These are phyloP conservation scores for Pelochelys cantorii DNA, from an alignment of 2,797 vertebrate species.

Conservation along the genomic window DNA sequence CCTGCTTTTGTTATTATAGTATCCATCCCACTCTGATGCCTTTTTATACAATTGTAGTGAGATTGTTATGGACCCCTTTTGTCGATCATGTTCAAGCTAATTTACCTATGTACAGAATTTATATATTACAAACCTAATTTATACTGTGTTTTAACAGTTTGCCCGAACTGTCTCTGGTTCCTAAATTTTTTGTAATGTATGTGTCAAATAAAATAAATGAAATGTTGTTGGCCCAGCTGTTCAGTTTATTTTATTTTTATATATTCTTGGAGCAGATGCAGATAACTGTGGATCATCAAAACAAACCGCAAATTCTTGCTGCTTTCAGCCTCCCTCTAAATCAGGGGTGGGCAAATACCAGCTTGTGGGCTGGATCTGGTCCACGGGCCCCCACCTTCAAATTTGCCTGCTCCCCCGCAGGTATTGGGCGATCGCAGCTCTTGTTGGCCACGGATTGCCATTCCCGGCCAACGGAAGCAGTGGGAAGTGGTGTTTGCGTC, in stretches of 20 bases:
- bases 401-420: too few relatives aligned
- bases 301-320: background rate
- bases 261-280: background rate
- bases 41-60: constrained; percentile 77
- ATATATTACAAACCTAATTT: constrained; percentile 78
- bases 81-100: constrained; percentile 75
- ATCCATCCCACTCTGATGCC: constrained; percentile 63
- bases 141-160: constrained; percentile 86
- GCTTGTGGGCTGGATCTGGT: too few relatives aligned
- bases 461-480: too few relatives aligned
- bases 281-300: background rate
- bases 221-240: background rate
- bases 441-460: too few relatives aligned
- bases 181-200: constrained; percentile 83
- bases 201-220: constrained; percentile 73
- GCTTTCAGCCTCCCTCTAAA: constrained; percentile 7
- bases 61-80: constrained; percentile 72
- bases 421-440: too few relatives aligned
- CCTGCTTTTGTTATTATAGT: constrained; percentile 66
- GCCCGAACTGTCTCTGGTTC: constrained; percentile 82
- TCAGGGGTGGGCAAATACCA: too few relatives aligned
- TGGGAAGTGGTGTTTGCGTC: too few relatives aligned
- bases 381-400: too few relatives aligned
- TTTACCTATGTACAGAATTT: constrained; percentile 79
- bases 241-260: constrained; percentile 4